Evolutionary conservation across 2,113 vertebrate species (phyloP).

Genomic region (Zonotrichia leucophrys): DNA sequence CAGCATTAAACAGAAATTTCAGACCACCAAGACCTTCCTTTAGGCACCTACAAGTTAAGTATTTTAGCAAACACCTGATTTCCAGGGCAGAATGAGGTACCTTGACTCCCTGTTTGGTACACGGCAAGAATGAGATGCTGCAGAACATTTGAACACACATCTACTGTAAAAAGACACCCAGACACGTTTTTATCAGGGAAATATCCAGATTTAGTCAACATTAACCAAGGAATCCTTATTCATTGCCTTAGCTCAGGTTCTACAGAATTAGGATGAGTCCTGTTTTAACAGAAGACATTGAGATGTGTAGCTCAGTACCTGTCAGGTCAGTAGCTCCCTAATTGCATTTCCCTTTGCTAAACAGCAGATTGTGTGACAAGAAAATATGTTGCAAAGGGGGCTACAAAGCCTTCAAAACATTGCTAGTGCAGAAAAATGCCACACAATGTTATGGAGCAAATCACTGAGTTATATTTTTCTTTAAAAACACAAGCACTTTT

Average conservation of each 20-base stretch:
- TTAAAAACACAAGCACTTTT: background rate
- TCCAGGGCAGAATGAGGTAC: background rate
- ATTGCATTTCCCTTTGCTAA: background rate
- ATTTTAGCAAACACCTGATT: background rate
- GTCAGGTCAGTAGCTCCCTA: background rate
- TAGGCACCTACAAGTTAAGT: background rate
- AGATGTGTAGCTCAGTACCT: background rate
- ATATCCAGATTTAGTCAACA: background rate
- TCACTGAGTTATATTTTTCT: background rate
- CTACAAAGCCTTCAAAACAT: background rate
- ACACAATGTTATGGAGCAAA: background rate
- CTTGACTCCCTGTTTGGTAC: background rate
- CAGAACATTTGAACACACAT: background rate
- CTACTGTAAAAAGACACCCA: background rate
- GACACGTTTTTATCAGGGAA: background rate
- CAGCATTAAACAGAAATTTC: background rate
- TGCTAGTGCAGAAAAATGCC: background rate
- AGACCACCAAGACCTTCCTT: background rate
- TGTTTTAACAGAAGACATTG: background rate
- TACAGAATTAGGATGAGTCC: background rate
- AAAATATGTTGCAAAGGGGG: background rate
- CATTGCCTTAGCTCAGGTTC: background rate
- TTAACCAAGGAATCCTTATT: background rate
- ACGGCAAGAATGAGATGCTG: background rate
- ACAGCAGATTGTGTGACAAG: background rate